Evolutionary conservation across 2,113 vertebrate genomes (phyloP), one percentile per base, ranked within the genome.

Genomic region (Atherinomorus stipes): DNA sequence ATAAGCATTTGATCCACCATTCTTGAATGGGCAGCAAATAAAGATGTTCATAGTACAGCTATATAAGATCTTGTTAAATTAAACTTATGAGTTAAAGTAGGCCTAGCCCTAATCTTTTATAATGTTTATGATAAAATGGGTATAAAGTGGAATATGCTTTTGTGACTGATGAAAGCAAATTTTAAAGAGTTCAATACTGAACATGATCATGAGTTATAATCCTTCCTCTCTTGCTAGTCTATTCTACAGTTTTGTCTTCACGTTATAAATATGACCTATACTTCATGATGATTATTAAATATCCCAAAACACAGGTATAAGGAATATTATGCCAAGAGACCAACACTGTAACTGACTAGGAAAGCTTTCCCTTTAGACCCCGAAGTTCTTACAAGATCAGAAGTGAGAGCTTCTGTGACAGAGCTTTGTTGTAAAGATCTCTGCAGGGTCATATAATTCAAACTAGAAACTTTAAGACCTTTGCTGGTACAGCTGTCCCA

Each of bases 401-500:
- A 83, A 81, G 59, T 64, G 59, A 60, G n/a, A 62, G 62, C 44
- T 34, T 76, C n/a, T 64, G 42, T 64, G 28, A 82, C 59, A 64
- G 60, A 63, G 66, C 22, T 12, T 52, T 28, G 42, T 64, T 76
- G 68, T 61, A 31, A 76, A 83, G 44, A 75, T 75, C 69, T 59
- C 66, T 70, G 45, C 49, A 64, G 40, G 47, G 40, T 73, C 54
- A 26, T 66, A 78, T 86, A 71, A 87, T 77, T 80, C 44, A 60
- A 74, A 67, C 69, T 65, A 71, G 42, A 82, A 84, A 52, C 45
- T 62, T 63, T 61, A 18, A 81, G 72, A 66, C 60, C n/a, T 84
- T 53, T 85, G 63, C 83, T 66, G 44, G 71, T 71, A 64, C 76
- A 80, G 83, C 85, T 83, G 81, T 63, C 73, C 44, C 42, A 50